Conservation (phyloP, 30 jellyfish, hydroid and myxozoan genomes). For the Phacellophora camtschatica region DNA sequence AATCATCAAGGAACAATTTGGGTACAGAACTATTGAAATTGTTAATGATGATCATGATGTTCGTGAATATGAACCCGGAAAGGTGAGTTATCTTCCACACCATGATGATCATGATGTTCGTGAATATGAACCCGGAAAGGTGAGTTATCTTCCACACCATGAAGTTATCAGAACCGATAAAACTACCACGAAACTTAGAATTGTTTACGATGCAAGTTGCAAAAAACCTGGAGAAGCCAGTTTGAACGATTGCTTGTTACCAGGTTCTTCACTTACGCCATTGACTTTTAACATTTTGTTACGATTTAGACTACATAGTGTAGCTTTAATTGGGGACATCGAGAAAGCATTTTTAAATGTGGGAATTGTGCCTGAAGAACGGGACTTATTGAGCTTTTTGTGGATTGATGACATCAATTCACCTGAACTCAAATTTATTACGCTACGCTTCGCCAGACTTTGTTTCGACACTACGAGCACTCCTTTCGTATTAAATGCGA, state of each 20-base stretch:
- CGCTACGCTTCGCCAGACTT: not conserved
- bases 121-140: not conserved
- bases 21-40: not conserved
- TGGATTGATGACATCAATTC: not conserved
- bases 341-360: not conserved
- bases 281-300: not conserved
- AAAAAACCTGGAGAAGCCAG: not conserved
- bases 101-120: no score
- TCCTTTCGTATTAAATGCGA: not conserved
- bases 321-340: not conserved
- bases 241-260: not conserved
- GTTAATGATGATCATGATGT: no score
- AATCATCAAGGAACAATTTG: conserved; percentile 43
- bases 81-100: conserved; percentile 56
- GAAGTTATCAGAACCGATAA: no score
- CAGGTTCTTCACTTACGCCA: not conserved
- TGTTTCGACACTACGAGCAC: not conserved
- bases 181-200: not conserved
- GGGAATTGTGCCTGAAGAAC: not conserved
- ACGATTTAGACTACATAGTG: not conserved
- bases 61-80: not conserved
- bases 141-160: not conserved
- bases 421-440: not conserved
- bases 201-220: not conserved
- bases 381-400: not conserved